phyloP scores from a whole-genome alignment of 35 echinoderm and acorn worm genomes.

The Ophiothrix spiculata region DNA sequence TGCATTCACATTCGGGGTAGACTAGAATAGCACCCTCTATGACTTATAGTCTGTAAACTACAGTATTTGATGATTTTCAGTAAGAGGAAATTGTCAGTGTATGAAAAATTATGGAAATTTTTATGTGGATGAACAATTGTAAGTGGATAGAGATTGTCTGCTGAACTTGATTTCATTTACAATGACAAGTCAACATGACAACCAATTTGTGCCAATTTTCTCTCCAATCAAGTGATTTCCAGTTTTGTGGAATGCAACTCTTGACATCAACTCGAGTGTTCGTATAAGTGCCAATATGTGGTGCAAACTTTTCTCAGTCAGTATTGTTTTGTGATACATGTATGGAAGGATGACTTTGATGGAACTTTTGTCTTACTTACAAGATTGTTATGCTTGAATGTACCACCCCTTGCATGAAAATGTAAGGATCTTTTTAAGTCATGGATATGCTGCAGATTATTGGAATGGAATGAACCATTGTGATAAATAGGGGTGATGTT shows the following conservation, averaged over 20 bases:
- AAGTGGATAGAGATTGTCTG: too few relatives aligned
- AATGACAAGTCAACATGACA: too few relatives aligned
- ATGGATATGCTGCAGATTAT: slow-evolving; percentile 3
- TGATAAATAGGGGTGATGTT: not conserved
- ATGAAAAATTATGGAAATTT: too few relatives aligned
- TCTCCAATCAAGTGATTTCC: too few relatives aligned
- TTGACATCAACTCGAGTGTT: slow-evolving; percentile 4
- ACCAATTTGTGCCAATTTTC: too few relatives aligned
- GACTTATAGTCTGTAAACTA: not conserved
- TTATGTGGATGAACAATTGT: too few relatives aligned
- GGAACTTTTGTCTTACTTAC: too few relatives aligned
- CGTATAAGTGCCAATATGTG: not conserved
- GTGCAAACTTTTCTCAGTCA: not conserved
- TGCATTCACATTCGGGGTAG: not conserved
- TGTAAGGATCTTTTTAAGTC: not conserved
- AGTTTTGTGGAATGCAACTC: too few relatives aligned
- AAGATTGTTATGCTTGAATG: not conserved
- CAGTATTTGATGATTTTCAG: not conserved
- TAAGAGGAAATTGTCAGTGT: too few relatives aligned
- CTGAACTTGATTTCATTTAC: too few relatives aligned
- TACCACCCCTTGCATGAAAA: not conserved
- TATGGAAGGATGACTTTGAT: not conserved
- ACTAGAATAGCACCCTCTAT: not conserved
- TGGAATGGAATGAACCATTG: not conserved
- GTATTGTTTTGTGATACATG: not conserved